Base-by-base conservation (phyloP, 2,888 invertebrate species). In the Vesta saturnalis region DNA sequence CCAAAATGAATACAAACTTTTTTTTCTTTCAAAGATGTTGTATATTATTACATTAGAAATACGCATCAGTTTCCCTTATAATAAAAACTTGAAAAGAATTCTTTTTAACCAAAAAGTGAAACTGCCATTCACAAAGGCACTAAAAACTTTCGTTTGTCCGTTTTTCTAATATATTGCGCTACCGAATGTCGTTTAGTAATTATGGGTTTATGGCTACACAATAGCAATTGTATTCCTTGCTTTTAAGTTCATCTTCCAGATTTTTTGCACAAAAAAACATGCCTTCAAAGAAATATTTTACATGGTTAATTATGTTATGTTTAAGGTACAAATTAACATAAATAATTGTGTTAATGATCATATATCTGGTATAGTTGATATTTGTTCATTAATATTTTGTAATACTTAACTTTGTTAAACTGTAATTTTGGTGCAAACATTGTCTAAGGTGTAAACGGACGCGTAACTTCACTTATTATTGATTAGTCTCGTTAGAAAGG, bases 71-170 rank as follows among this genome's bases (percentile, higher is more conserved):
- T 52, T 57, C 39, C 10, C 54, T 19, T 46, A 46, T 23, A 69
- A 58, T 59, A 65, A 57, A 57, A 35, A 8, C 54, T 61, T 62
- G 64, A 65, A 65, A 69, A 62, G 70, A 71, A 73, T 69, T 73
- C 73, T 73, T 71, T 72, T 68, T 72, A 66, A 21, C 57, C 63
- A 72, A 73, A 74, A 74, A 74, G 71, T 71, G 70, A 74, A 74
- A 74, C 71, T 65, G 62, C 52, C 67, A 64, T 55, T 69, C 39
- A 72, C 69, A 70, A 69, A 66, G 64, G 70, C 52, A 61, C 47
- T 71, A 74, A 73, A 73, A 74, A 74, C 71, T 74, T 66, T 71
- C 72, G 69, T 69, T 71, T 70, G 72, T 71, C 69, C 67, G 39
- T 64, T 57, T 72, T 64, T 22, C 67, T 72, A 69, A 72, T 68